Base-by-base conservation (phyloP, 2,888 invertebrate species). In the Himalopsyche kuldschensis region DNA sequence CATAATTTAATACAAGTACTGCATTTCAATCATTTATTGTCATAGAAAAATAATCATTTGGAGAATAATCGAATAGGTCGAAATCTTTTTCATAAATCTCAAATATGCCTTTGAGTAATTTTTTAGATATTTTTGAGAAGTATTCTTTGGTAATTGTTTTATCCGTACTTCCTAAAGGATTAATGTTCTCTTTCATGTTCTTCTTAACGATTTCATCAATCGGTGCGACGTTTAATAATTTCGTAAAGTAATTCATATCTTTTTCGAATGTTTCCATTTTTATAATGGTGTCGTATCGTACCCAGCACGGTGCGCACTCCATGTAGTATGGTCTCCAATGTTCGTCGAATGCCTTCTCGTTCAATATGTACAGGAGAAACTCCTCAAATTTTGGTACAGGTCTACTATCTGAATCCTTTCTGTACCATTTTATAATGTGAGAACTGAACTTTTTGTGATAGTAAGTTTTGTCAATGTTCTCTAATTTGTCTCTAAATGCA, bases 401-500 rank as follows among this genome's bases (percentile, higher is more conserved):
- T 82, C 82, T 86, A 35, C 87, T 85, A 11, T 84, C 86, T 24
- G 82, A 32, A 11, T 85, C 82, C 27, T 83, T 48, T 32, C 88
- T 87, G 85, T 89, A 89, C 82, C 87, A 88, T 35, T 87, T 86
- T 8, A 87, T 87, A 79, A 90, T 89, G n/a, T 88, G 88, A 10
- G 88, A 87, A 41, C 89, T 89, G 83, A 88, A 89, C 81, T 87
- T 87, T 86, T 87, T 87, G 79, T 89, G 89, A 83, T 89, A 89
- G 84, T 89, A 89, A 84, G 89, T 88, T 30, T 87, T 88, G 83
- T 87, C 86, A 79, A 88, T 88, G 47, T 88, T 86, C 79, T 89
- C 90, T 84, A 93, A 89, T 88, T 93, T 93, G 86, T 93, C 92
- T 84, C 91, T 88, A 84, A 90, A 93, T 0, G 92, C 92, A 20